Base-by-base conservation (phyloP, 1,140 invertebrate species). In the Melanaphis sacchari region DNA sequence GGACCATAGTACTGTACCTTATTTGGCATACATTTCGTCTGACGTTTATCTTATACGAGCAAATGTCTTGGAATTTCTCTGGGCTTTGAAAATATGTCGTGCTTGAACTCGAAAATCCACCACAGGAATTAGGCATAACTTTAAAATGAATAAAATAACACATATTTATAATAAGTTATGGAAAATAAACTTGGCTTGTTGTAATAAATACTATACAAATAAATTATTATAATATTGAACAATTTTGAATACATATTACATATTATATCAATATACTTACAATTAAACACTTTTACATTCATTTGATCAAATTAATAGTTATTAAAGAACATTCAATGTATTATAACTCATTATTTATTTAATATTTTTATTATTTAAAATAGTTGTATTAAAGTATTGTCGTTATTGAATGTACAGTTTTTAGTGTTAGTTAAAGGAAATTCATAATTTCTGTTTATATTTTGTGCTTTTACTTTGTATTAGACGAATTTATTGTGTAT, bases 11-110 rank as follows among this genome's bases (percentile, higher is more conserved):
- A 49, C 15, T 15, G 46, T 89, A 93, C 91, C 91, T 93, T 49
- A 93, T 31, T 18, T 93, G 91, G 24, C 91, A 93, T 49, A 85
- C 15, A 46, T 93, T 93, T 40, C 36, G 43, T 41, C 76, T 93
- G 15, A 93, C 26, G 46, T 93, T 84, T 1, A 93, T 38, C 46
- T 93, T 93, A 36, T 93, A 93, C 24, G 81, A 18, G 46, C 91
- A 93, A 11, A n/a, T 11, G 24, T 93, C 36, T 54, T 93, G 91
- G 9, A 93, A 93, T 54, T 46, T 54, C 0, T 93, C 91, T 0
- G 91, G 91, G 52, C 26, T 93, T 85, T 93, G 91, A 46, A 93
- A 93, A 24, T 85, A 84, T 1, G 76, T 0, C 9, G 81, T 93
- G 31, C 91, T 85, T 21, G 46, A 36, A 38, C 91, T 49, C 22